Base-by-base conservation (phyloP, 64 coral and sea anemone species). In the Astreopora myriophthalma region DNA sequence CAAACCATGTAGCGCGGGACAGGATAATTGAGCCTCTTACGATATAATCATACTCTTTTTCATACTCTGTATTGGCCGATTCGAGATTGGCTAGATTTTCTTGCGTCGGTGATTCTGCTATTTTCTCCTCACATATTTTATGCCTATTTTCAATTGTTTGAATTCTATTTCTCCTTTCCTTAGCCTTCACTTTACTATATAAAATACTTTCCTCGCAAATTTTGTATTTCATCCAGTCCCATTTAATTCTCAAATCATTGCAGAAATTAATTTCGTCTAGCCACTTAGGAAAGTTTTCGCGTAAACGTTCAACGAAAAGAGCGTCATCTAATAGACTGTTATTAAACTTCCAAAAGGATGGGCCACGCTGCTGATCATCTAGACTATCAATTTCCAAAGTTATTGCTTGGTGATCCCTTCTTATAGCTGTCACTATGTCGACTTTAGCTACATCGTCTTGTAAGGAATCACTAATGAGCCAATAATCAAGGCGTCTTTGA, bases 311-410 rank as follows among this genome's bases (percentile, higher is more conserved):
- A 31, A 88, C 46, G 25, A 73, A 88, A 35, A 58, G 7, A 34
- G 28, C 8, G 24, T 88, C 46, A 30, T 74, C 39, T 8, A 88
- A 36, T 16, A 88, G 48, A 27, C 86, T 61, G 14, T 46, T 80
- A 23, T 86, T 93, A 25, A 67, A 39, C 62, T 90, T 90, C 88
- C 88, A 58, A 1, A 58, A 58, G 13, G 52, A 58, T 1, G 52
- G 52, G 52, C 52, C 52, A 58, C 52, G 52, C 52, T 58, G 52
- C 52, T 58, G 52, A 58, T 58, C 52, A 58, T 58, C 17, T 58
- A 58, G 52, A 58, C 84, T 93, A 5, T 93, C 76, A 22, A 86
- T 66, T 30, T 65, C 22, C 9, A 92, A 24, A 19, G 35, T 58
- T 58, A 58, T 58, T 58, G 52, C 52, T 16, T 58, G 52, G 52